phyloP scores from a whole-genome alignment of 1,140 invertebrate genomes.

The Trypoxylus dichotomus region DNA sequence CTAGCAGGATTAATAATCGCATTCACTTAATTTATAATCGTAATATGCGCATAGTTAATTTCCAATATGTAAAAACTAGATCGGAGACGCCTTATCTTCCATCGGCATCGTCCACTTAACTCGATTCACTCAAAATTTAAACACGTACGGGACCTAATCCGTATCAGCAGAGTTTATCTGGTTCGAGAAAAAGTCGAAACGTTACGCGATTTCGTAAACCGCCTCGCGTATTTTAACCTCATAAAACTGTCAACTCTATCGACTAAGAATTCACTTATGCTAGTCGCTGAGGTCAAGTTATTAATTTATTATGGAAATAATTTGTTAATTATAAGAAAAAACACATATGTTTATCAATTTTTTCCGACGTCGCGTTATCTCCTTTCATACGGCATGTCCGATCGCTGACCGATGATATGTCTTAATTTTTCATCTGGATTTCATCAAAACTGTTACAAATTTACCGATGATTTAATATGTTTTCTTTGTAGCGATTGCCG shows the following conservation, averaged over 20 bases:
- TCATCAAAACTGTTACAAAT: slow-evolving; percentile 20
- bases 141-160: background rate
- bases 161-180: background rate
- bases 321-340: slow-evolving; percentile 24
- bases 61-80: no score
- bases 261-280: slow-evolving; percentile 6
- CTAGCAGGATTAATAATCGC: no score
- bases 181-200: background rate
- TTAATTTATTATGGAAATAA: slow-evolving; percentile 25
- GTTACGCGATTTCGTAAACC: background rate
- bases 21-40: no score
- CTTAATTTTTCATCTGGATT: slow-evolving; percentile 3
- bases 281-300: slow-evolving; percentile 4
- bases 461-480: slow-evolving; percentile 18
- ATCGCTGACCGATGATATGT: background rate
- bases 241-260: slow-evolving; percentile 12
- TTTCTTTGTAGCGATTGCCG: background rate
- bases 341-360: slow-evolving; percentile 14
- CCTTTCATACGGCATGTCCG: background rate
- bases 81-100: no score
- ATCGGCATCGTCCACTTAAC: background rate
- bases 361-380: background rate
- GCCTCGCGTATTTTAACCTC: background rate
- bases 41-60: no score
- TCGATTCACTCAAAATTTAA: background rate